Conservation (phyloP, 2,888 invertebrate species). For the Chydorus sphaericus region DNA sequence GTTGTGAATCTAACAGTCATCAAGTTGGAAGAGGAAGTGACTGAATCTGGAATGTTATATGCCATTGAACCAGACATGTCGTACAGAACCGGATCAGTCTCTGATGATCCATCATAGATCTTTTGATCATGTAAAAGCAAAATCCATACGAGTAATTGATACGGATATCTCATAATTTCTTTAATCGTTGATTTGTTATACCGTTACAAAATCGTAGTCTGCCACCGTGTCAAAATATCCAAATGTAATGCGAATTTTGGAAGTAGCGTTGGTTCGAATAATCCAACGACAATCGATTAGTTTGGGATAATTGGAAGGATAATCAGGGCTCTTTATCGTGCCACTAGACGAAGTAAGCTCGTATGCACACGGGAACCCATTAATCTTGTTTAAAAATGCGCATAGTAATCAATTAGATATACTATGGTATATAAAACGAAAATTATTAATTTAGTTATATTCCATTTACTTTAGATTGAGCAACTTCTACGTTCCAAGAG, state of each 20-base stretch:
- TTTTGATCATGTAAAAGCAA: background rate
- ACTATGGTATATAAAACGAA: too few relatives aligned
- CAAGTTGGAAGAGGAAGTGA: too few relatives aligned
- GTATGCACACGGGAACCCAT: background rate
- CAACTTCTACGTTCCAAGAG: background rate
- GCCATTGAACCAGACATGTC: too few relatives aligned
- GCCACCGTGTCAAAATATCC: background rate
- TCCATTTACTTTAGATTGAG: too few relatives aligned
- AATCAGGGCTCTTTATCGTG: background rate
- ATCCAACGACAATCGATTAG: background rate
- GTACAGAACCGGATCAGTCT: too few relatives aligned
- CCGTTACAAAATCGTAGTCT: background rate
- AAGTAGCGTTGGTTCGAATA: background rate
- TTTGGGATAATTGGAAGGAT: background rate
- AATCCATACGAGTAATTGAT: too few relatives aligned
- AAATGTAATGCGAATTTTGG: background rate
- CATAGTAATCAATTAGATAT: background rate
- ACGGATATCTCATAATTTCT: too few relatives aligned
- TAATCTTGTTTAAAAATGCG: background rate
- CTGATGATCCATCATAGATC: conserved; percentile 4
- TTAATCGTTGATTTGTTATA: too few relatives aligned
- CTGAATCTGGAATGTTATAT: too few relatives aligned
- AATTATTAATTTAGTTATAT: too few relatives aligned
- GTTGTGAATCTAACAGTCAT: too few relatives aligned
- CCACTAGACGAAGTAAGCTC: background rate